Percentiles rank a stretch among this genome's conserved stretches.
Conservation (phyloP, 37 sponge, comb jelly and placozoan genomes). For the Halisarca cf. caerulea region DNA sequence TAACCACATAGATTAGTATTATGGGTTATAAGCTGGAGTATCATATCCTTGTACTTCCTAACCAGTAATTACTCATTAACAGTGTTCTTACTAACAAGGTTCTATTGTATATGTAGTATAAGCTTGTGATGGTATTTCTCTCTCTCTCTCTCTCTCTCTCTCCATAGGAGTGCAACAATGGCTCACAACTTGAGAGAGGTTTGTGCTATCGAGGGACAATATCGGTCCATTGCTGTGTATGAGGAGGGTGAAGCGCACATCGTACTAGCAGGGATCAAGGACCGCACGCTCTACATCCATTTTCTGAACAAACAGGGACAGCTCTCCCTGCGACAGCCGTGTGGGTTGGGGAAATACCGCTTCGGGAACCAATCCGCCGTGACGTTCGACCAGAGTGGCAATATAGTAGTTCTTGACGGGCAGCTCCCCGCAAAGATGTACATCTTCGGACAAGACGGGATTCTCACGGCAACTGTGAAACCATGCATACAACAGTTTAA, state of each 20-base stretch:
- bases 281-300: constrained; percentile 10
- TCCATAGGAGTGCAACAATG: background rate
- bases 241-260: background rate
- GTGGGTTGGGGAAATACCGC: background rate
- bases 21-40: no score
- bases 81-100: no score
- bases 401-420: constrained; percentile 1
- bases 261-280: constrained; percentile 9
- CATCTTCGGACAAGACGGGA: background rate
- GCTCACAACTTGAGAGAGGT: constrained; percentile 15
- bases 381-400: constrained; percentile 7
- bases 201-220: constrained; percentile 9
- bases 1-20: no score
- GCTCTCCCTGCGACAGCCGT: background rate
- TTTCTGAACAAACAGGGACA: constrained; percentile 5
- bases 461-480: background rate
- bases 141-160: no score
- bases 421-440: constrained; percentile 12
- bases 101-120: no score
- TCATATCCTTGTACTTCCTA: no score
- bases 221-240: constrained; percentile 15
- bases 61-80: no score
- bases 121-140: no score
- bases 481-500: constrained; percentile 4
- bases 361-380: constrained; percentile 16